Percentiles rank a stretch among this genome's conserved stretches.
Conservation (phyloP, 2,888 invertebrate species). For the Schizaphis graminum region DNA sequence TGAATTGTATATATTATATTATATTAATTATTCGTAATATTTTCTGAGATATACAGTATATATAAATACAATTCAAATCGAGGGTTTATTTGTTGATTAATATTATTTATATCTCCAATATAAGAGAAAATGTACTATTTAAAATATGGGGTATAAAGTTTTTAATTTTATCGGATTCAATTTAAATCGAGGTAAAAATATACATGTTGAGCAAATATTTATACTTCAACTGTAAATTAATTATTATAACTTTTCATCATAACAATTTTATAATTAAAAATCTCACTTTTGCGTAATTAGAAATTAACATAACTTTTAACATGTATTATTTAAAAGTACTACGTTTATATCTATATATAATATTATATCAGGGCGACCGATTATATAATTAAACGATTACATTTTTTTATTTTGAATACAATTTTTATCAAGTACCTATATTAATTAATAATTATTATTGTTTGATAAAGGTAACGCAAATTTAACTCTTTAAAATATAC, state of each 20-base stretch:
- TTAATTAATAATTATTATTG: too few relatives aligned
- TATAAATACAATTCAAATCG: not conserved
- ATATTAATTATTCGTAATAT: not conserved
- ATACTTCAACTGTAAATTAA: not conserved
- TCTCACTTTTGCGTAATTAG: not conserved
- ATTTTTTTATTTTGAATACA: not conserved
- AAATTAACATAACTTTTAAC: not conserved
- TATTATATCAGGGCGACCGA: not conserved
- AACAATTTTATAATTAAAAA: not conserved
- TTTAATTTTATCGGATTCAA: not conserved
- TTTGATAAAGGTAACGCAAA: not conserved
- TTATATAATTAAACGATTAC: not conserved
- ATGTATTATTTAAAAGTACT: not conserved
- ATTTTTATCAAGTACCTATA: not conserved
- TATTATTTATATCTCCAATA: not conserved
- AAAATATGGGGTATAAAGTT: not conserved
- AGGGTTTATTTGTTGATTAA: not conserved
- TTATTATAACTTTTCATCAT: not conserved
- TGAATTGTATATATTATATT: not conserved
- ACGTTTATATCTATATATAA: not conserved
- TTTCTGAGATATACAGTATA: not conserved
- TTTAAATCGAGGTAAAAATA: not conserved
- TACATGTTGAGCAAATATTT: not conserved
- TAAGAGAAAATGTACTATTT: not conserved
- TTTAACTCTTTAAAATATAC: not conserved